Evolutionary conservation across 1,140 invertebrate genomes (phyloP).

Genomic region (Lordiphosa collinella): DNA sequence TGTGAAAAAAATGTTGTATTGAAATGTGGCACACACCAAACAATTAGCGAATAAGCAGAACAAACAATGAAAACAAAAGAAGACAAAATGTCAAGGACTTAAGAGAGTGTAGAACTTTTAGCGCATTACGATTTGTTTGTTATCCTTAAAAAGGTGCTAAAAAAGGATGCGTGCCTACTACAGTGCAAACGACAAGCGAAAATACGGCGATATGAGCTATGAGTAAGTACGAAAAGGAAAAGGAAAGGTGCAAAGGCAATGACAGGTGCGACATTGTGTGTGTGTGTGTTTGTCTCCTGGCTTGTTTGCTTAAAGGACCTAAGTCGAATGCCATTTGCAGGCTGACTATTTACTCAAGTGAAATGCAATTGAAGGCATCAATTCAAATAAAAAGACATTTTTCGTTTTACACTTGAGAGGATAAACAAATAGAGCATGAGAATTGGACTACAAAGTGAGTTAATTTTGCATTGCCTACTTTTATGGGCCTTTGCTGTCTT

Average conservation of each 20-base stretch:
- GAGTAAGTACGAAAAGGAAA: conserved; percentile 52
- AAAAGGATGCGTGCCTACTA: conserved; percentile 67
- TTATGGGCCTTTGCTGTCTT: neutral
- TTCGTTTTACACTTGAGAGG: conserved; percentile 1
- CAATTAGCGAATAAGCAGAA: conserved; percentile 41
- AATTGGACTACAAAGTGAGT: too few species aligned
- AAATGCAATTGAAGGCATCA: conserved; percentile 59
- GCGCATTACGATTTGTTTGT: conserved; percentile 25
- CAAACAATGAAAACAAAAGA: conserved; percentile 15
- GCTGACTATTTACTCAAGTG: conserved; percentile 38
- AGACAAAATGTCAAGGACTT: conserved; percentile 63
- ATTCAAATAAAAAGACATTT: conserved; percentile 36
- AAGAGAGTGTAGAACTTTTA: conserved; percentile 9
- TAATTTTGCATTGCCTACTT: conserved; percentile 23
- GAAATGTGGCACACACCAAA: conserved; percentile 54
- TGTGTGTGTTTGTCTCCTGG: too few species aligned
- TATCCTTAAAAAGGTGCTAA: conserved; percentile 32
- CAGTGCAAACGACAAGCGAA: conserved; percentile 62
- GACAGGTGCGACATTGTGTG: conserved; percentile 31
- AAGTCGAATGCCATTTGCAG: conserved; percentile 56
- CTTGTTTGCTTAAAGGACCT: conserved; percentile 50
- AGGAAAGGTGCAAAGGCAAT: neutral
- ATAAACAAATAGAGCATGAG: neutral
- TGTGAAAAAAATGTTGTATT: conserved; percentile 40
- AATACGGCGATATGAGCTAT: conserved; percentile 73